Conservation (phyloP, 2,888 invertebrate species). For the Cybosia mesomella region DNA sequence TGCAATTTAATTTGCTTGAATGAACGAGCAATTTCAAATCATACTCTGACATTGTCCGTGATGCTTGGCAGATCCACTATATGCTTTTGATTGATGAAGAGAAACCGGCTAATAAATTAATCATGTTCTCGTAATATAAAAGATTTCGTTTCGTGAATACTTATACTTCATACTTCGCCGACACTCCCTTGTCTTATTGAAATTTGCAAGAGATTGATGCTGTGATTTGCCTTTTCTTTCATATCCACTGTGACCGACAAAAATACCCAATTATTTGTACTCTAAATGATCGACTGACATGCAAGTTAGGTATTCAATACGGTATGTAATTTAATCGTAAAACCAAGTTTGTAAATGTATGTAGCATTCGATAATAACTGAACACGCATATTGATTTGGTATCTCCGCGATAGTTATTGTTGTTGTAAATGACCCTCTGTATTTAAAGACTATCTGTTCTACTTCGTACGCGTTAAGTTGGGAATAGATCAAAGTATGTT, state of each 20-base stretch:
- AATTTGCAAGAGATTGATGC: neutral
- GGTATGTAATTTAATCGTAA: neutral
- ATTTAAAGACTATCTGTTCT: neutral
- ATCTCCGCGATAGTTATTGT: neutral
- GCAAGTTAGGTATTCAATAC: neutral
- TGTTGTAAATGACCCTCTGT: neutral
- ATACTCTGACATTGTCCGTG: conserved; percentile 32
- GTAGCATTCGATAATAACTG: neutral
- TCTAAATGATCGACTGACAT: conserved; percentile 2
- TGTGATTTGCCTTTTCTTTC: conserved; percentile 1
- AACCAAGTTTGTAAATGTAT: neutral
- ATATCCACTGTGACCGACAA: neutral
- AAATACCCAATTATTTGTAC: neutral
- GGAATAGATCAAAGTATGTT: too few relatives aligned
- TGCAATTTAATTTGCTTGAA: conserved; percentile 50
- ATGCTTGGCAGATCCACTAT: conserved; percentile 34
- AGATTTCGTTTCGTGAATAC: conserved; percentile 4
- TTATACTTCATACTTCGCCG: neutral
- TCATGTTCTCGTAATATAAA: conserved; percentile 16
- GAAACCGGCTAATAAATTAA: conserved; percentile 37
- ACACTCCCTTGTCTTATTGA: neutral
- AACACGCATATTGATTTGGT: neutral
- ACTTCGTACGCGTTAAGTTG: too few relatives aligned
- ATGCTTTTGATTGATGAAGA: conserved; percentile 48
- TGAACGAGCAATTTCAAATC: conserved; percentile 46